A percentile compares a stretch with the other conserved stretches of the same genome.
phyloP scores from a whole-genome alignment of 2,888 invertebrate species.

The Leistus spinibarbis region DNA sequence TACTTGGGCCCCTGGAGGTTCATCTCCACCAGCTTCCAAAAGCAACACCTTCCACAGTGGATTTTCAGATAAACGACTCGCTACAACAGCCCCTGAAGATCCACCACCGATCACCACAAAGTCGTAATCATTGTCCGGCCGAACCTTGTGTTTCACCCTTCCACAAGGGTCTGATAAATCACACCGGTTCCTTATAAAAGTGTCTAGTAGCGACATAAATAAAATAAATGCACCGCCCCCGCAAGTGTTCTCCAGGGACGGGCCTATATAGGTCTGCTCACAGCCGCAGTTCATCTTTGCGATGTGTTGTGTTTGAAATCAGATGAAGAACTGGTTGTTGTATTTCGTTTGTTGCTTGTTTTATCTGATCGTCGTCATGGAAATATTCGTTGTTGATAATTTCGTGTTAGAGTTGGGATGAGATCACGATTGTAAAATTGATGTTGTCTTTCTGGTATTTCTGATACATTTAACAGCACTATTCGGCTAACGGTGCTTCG shows the following conservation, averaged over 20 bases:
- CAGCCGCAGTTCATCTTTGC: conserved; percentile 61
- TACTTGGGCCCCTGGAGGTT: conserved; percentile 64
- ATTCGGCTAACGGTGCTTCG: neutral
- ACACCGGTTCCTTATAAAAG: conserved; percentile 65
- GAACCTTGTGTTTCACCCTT: conserved; percentile 59
- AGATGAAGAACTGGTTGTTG: neutral
- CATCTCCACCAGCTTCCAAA: conserved; percentile 74
- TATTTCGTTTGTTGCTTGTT: neutral
- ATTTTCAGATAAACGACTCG: conserved; percentile 69
- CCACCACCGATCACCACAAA: conserved; percentile 72
- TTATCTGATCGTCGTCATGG: too few relatives aligned
- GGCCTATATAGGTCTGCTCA: conserved; percentile 62
- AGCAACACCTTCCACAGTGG: conserved; percentile 72
- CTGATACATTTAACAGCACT: neutral
- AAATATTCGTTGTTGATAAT: neutral
- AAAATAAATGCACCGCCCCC: conserved; percentile 64
- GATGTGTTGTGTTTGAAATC: neutral
- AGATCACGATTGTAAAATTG: neutral
- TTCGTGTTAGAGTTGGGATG: neutral
- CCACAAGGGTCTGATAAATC: conserved; percentile 66
- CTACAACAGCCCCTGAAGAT: conserved; percentile 69
- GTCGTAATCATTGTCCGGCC: conserved; percentile 64
- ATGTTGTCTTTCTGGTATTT: neutral
- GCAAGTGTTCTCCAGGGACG: conserved; percentile 64
- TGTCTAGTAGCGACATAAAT: conserved; percentile 70